Conservation (phyloP, 2,888 invertebrate species). For the Coenonympha glycerion region DNA sequence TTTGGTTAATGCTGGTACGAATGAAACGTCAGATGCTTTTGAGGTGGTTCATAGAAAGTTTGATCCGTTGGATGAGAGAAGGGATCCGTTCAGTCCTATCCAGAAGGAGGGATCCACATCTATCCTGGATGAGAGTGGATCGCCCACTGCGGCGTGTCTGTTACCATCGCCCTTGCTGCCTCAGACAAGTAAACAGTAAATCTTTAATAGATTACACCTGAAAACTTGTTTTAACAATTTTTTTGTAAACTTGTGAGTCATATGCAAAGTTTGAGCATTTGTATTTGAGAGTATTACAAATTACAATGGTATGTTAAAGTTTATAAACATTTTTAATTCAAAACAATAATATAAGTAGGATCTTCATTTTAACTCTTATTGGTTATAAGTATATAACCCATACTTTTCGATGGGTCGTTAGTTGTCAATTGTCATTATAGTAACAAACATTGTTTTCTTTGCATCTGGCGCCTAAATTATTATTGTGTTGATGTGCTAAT, state of each 20-base stretch:
- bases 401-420: no score
- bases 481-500: background rate
- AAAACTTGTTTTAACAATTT: no score
- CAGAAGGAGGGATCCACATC: conserved; percentile 41
- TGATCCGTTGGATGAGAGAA: background rate
- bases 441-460: background rate
- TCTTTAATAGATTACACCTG: no score
- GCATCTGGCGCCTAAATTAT: background rate
- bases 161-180: conserved; percentile 78
- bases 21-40: conserved; percentile 44
- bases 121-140: conserved; percentile 59
- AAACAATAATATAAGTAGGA: no score
- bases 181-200: conserved; percentile 46
- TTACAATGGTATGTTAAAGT: no score
- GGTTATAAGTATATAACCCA: no score
- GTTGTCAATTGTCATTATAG: no score
- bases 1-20: conserved; percentile 41
- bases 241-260: no score
- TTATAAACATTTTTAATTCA: no score
- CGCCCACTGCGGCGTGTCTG: conserved; percentile 64
- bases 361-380: no score
- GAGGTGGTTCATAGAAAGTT: conserved; percentile 48
- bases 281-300: no score
- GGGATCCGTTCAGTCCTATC: conserved; percentile 35
- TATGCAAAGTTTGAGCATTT: no score